Evolutionary conservation across 1,140 invertebrate genomes (phyloP).

Genomic region (Armadillidium nasatum): DNA sequence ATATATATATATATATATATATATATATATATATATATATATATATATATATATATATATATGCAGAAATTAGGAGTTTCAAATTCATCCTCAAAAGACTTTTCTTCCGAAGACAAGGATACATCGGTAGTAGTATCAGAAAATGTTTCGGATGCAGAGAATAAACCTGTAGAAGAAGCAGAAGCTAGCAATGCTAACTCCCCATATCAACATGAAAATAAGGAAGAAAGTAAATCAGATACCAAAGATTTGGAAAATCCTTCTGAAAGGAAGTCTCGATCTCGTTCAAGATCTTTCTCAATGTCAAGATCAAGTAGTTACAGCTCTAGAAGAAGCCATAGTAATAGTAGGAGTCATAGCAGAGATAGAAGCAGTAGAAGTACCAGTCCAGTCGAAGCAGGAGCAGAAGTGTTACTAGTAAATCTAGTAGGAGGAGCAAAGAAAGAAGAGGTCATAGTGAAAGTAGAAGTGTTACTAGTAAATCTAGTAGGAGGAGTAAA

Average conservation of each 20-base stretch:
- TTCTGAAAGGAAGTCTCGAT: background rate
- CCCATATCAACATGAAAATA: too few species aligned
- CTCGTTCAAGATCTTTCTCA: background rate
- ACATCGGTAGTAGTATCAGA: too few species aligned
- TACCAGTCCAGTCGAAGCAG: slow-evolving; percentile 19
- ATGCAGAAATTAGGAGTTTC: background rate
- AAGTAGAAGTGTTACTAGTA: slow-evolving; percentile 48
- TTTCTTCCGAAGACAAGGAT: too few species aligned
- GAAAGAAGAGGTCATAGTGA: background rate
- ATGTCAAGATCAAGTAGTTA: background rate
- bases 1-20: too few species aligned
- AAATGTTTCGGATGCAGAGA: too few species aligned
- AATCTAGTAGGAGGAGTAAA: slow-evolving; percentile 45
- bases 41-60: too few species aligned
- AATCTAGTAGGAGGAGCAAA: slow-evolving; percentile 44
- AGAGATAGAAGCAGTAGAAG: slow-evolving; percentile 16
- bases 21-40: too few species aligned
- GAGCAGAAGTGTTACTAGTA: slow-evolving; percentile 48
- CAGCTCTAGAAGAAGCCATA: background rate
- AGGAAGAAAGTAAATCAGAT: too few species aligned
- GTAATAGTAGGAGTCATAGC: background rate
- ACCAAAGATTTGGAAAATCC: background rate
- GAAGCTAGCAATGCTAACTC: too few species aligned
- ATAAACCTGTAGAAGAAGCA: too few species aligned
- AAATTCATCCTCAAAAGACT: background rate